These are phyloP conservation scores for Polylopha cassiicola DNA, from an alignment of 2,888 invertebrate species.

Conservation along the genomic window DNA sequence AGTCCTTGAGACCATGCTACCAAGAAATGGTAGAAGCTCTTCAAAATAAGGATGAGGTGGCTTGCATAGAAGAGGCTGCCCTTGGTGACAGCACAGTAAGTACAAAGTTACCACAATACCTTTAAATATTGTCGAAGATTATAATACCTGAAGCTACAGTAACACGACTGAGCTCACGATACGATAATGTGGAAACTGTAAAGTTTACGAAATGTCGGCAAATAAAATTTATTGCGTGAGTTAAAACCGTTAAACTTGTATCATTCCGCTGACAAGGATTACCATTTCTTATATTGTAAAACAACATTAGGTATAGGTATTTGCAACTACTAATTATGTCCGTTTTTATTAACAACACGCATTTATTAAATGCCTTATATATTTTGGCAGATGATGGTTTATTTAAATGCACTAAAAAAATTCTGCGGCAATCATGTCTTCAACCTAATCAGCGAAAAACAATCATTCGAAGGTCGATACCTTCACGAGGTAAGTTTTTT, in stretches of 20 bases:
- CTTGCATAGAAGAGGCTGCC: slow-evolving; percentile 53
- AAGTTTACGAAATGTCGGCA: no score
- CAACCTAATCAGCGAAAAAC: slow-evolving; percentile 28
- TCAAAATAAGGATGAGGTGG: slow-evolving; percentile 42
- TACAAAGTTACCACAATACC: no score
- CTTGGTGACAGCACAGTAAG: slow-evolving; percentile 56
- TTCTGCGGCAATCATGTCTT: slow-evolving; percentile 45
- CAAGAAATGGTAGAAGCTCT: slow-evolving; percentile 43
- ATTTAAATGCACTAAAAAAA: slow-evolving; percentile 45
- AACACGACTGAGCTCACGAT: no score
- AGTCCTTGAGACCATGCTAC: slow-evolving; percentile 45
- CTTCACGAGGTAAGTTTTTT: slow-evolving; percentile 63
- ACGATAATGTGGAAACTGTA: no score
- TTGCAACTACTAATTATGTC: background rate
- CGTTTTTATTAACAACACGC: background rate
- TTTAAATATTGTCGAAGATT: no score
- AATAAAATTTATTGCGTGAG: no score
- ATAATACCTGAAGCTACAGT: no score
- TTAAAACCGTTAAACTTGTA: no score
- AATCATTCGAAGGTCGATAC: slow-evolving; percentile 46
- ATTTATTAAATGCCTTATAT: slow-evolving; percentile 7
- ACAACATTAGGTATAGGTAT: background rate
- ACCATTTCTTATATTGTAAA: background rate
- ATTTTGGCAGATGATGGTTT: slow-evolving; percentile 53
- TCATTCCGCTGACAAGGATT: no score